A percentile compares a stretch with the other conserved stretches of the same genome.
Conservation (phyloP, 2,113 vertebrate genomes). For the Steatornis caripensis region DNA sequence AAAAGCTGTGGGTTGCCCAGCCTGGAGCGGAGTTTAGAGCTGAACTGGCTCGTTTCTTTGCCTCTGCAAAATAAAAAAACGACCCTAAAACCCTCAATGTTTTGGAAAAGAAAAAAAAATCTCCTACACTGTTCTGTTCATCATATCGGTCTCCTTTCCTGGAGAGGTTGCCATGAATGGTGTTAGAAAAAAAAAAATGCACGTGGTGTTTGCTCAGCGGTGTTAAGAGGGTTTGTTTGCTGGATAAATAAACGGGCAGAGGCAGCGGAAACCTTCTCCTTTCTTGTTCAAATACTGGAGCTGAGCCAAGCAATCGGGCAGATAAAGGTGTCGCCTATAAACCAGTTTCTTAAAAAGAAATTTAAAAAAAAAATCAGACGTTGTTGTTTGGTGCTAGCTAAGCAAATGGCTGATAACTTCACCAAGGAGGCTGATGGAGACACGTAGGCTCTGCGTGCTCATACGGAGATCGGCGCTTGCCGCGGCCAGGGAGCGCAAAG, state of each 20-base stretch:
- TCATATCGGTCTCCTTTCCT: not conserved
- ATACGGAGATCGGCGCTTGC: accelerated
- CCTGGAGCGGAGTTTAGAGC: not conserved
- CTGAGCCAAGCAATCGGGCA: not conserved
- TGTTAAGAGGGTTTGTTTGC: not conserved
- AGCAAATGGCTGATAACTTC: not conserved
- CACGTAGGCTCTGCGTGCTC: not conserved
- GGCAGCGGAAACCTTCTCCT: not conserved
- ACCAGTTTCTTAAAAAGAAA: not conserved
- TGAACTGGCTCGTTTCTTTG: not conserved
- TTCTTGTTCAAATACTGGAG: not conserved
- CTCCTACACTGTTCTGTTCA: not conserved
- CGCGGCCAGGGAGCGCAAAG: accelerated
- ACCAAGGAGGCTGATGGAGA: not conserved
- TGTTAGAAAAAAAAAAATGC: not conserved
- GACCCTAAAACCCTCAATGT: not conserved
- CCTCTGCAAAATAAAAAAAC: not conserved
- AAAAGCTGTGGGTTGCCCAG: not conserved
- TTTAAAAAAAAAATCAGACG: not conserved
- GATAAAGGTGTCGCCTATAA: not conserved
- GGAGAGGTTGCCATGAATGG: not conserved
- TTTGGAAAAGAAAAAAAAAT: not conserved
- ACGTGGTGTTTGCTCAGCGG: not conserved
- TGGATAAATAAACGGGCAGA: not conserved
- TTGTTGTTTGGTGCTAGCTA: not conserved